A percentile compares a stretch with the other conserved stretches of the same genome.
phyloP scores from a whole-genome alignment of 2,888 invertebrate genomes.

The Suillia variegata region DNA sequence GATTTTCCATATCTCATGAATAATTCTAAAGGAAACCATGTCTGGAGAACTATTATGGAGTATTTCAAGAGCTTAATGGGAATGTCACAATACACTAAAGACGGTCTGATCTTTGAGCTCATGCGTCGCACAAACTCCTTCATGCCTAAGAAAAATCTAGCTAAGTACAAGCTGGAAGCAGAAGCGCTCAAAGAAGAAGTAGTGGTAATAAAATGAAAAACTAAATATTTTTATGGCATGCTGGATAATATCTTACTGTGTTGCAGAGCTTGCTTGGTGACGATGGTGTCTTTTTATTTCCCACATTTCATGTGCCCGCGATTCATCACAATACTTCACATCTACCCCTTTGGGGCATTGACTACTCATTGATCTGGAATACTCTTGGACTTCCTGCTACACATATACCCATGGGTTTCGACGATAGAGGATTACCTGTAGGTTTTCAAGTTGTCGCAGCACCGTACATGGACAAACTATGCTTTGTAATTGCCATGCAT shows the following conservation, averaged over 20 bases:
- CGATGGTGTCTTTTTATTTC: constrained; percentile 76
- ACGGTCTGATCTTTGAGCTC: constrained; percentile 46
- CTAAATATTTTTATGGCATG: background rate
- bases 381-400: constrained; percentile 77
- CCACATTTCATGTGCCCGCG: constrained; percentile 70
- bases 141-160: constrained; percentile 36
- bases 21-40: background rate
- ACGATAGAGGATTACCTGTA: constrained; percentile 70
- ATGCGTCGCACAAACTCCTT: constrained; percentile 42
- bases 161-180: constrained; percentile 35
- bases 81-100: constrained; percentile 42
- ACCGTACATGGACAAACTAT: constrained; percentile 77
- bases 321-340: constrained; percentile 70
- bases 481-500: constrained; percentile 79
- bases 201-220: constrained; percentile 22
- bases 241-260: constrained; percentile 9
- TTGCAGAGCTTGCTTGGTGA: constrained; percentile 65
- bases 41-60: constrained; percentile 23
- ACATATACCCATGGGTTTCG: constrained; percentile 73
- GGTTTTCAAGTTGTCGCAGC: constrained; percentile 80
- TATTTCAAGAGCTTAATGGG: constrained; percentile 33
- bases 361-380: constrained; percentile 58
- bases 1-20: constrained; percentile 33
- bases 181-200: constrained; percentile 19
- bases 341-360: constrained; percentile 44